Conservation (phyloP, 2,888 invertebrate species). For the Phrixothrix hirtus region DNA sequence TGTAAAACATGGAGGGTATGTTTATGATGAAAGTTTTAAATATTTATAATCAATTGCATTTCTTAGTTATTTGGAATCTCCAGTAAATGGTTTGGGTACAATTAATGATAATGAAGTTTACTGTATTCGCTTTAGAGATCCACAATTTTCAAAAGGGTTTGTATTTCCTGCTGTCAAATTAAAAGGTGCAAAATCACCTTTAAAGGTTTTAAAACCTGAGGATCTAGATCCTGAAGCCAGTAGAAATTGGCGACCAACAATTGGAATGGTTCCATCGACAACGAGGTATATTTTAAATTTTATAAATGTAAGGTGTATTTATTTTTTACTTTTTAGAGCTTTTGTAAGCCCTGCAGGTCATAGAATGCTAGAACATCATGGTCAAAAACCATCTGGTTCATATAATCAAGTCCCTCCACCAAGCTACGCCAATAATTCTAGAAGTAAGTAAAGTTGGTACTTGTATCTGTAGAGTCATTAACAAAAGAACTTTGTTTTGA, state of each 20-base stretch:
- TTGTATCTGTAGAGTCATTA: no score
- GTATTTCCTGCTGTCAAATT: conserved; percentile 77
- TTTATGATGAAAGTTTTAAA: conserved; percentile 10
- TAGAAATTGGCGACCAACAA: conserved; percentile 75
- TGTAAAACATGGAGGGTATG: conserved; percentile 69
- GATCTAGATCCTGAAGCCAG: conserved; percentile 67
- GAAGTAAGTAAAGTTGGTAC: background rate
- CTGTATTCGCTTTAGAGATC: conserved; percentile 79
- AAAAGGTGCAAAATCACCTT: conserved; percentile 70
- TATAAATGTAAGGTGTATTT: background rate
- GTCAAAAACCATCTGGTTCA: conserved; percentile 34
- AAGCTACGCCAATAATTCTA: background rate
- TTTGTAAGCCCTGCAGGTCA: conserved; percentile 72
- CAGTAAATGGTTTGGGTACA: conserved; percentile 70
- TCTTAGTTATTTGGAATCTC: conserved; percentile 57
- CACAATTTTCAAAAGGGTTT: conserved; percentile 71
- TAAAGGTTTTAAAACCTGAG: conserved; percentile 76
- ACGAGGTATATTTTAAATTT: conserved; percentile 41
- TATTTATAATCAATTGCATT: conserved; percentile 1
- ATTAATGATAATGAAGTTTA: conserved; percentile 63
- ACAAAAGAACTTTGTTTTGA: no score
- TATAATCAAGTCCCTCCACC: conserved; percentile 37
- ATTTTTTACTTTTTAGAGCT: conserved; percentile 57
- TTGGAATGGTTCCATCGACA: conserved; percentile 62
- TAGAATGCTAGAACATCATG: conserved; percentile 70